Evolutionary conservation across 2,888 invertebrate species (phyloP).

Genomic region (Pterostichus madidus): DNA sequence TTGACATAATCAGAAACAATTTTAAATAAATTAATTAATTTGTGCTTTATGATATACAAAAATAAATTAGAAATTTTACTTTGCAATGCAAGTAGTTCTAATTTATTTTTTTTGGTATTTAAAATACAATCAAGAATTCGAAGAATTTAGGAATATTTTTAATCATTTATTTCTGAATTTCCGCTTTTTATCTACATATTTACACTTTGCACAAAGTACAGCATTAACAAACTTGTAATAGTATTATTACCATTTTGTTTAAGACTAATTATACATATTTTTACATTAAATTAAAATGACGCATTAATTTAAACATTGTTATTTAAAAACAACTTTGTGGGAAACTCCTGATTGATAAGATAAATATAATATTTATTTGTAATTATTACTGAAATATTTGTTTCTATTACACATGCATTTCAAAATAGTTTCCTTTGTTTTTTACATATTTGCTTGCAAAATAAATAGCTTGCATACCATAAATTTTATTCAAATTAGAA

Average conservation of each 20-base stretch:
- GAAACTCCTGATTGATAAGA: conserved; percentile 30
- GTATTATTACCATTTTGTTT: background rate
- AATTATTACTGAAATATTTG: background rate
- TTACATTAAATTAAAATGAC: background rate
- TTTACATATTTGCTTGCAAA: conserved; percentile 6
- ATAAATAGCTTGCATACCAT: background rate
- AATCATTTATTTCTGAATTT: too few relatives aligned
- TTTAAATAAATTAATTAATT: background rate
- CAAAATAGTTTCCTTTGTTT: conserved; percentile 7
- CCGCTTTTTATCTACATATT: too few relatives aligned
- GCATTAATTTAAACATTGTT: background rate
- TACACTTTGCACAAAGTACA: too few relatives aligned
- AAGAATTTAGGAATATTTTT: too few relatives aligned
- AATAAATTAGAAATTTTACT: background rate
- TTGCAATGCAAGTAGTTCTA: background rate
- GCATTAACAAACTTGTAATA: too few relatives aligned
- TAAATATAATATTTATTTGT: background rate
- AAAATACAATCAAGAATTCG: background rate
- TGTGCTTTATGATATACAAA: background rate
- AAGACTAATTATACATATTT: background rate
- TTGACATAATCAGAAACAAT: background rate
- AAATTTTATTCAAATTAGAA: conserved; percentile 3
- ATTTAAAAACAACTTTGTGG: background rate
- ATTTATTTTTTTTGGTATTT: background rate
- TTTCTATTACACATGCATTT: conserved; percentile 67